These are phyloP conservation scores for Dipodomys spectabilis DNA, from an alignment of 2,113 vertebrate species.

Conservation along the genomic window DNA sequence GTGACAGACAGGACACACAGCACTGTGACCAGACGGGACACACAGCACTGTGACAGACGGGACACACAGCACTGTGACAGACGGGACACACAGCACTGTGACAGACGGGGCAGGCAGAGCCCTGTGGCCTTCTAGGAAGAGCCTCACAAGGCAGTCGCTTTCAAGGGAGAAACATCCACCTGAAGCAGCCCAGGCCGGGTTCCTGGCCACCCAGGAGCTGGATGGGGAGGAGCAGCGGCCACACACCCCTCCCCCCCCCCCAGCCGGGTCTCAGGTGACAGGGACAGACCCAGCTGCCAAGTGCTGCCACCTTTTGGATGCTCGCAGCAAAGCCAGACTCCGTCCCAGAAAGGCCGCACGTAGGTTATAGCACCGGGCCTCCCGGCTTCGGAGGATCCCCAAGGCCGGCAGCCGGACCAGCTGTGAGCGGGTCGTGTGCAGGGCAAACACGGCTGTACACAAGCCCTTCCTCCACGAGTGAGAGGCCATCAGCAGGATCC, in stretches of 20 bases:
- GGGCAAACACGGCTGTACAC: constrained; percentile 1
- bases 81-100: too few species aligned
- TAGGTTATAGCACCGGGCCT: not conserved
- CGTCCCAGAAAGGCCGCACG: constrained; percentile 51
- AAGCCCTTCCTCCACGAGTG: constrained; percentile 62
- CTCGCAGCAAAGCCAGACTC: constrained; percentile 55
- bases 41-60: too few species aligned
- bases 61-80: too few species aligned
- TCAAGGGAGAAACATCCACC: not conserved
- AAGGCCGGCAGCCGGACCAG: constrained; percentile 63
- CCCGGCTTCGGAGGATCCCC: constrained; percentile 23
- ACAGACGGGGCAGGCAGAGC: too few species aligned
- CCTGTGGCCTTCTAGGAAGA: constrained; percentile 51
- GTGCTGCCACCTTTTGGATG: constrained; percentile 86
- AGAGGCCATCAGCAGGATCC: constrained; percentile 53
- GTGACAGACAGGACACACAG: too few species aligned
- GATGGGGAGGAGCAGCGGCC: too few species aligned
- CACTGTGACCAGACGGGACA: too few species aligned
- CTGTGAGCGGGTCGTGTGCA: not conserved
- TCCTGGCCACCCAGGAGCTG: too few species aligned
- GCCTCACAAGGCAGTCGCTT: constrained; percentile 22
- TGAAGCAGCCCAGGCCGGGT: too few species aligned
- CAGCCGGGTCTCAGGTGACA: constrained; percentile 52
- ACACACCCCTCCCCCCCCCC: not conserved
- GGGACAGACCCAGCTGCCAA: not conserved